Percentiles rank a stretch among this genome's conserved stretches.
Conservation (phyloP, 2,113 vertebrate genomes). For the Dinomys branickii region DNA sequence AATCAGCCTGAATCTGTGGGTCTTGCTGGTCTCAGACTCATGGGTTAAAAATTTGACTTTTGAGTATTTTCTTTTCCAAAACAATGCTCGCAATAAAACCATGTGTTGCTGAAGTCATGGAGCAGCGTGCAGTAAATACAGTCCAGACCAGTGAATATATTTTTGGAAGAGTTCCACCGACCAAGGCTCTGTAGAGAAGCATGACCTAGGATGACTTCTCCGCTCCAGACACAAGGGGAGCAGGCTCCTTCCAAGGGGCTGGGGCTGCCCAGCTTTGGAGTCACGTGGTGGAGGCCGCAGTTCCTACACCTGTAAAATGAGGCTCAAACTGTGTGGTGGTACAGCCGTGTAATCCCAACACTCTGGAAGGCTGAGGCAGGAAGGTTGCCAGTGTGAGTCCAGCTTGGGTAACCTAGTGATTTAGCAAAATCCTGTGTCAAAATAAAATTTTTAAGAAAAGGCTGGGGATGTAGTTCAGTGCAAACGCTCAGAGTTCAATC, state of each 20-base stretch:
- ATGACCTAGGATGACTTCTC: constrained; percentile 29
- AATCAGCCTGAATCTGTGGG: neutral
- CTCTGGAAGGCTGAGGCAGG: neutral
- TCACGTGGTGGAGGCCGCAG: neutral
- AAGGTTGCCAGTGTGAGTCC: neutral
- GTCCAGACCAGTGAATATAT: constrained; percentile 36
- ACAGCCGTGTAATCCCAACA: neutral
- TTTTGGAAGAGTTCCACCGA: constrained; percentile 43
- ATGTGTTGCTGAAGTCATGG: constrained; percentile 47
- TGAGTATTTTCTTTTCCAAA: constrained; percentile 49
- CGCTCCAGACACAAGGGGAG: neutral
- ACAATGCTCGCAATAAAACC: constrained; percentile 55
- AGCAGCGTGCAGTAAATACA: constrained; percentile 52
- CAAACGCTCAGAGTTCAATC: neutral
- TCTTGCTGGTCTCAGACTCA: neutral
- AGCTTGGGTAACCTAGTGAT: neutral
- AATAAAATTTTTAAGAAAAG: neutral
- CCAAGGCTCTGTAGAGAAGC: neutral
- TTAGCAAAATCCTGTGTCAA: neutral
- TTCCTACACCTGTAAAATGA: neutral
- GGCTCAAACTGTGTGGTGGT: neutral
- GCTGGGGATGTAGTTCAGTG: neutral
- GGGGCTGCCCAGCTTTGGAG: neutral
- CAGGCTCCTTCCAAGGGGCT: neutral
- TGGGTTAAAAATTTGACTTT: constrained; percentile 34